phyloP scores from a whole-genome alignment of 2,888 invertebrate genomes.

The Gastracanthus pulcherrimus region DNA sequence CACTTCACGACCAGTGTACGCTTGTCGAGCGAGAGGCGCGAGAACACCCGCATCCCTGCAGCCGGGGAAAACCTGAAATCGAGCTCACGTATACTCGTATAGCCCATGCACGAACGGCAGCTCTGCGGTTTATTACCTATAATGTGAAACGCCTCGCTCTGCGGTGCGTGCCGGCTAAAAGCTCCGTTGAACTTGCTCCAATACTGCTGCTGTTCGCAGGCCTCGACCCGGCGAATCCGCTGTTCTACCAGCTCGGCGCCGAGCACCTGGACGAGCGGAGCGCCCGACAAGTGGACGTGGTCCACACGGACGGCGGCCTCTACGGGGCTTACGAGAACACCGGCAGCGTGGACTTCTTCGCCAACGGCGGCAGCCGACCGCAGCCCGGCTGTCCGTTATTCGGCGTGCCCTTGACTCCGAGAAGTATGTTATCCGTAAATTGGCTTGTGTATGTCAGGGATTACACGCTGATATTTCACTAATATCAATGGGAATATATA shows the following conservation, averaged over 20 bases:
- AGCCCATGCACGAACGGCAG: no score
- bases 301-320: constrained; percentile 69
- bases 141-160: background rate
- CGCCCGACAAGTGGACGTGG: constrained; percentile 64
- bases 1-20: no score
- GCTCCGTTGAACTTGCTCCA: background rate
- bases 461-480: no score
- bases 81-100: no score
- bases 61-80: no score
- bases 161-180: background rate
- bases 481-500: background rate
- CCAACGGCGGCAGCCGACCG: constrained; percentile 66
- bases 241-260: constrained; percentile 64
- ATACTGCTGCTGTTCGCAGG: no score
- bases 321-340: constrained; percentile 63
- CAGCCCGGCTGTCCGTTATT: constrained; percentile 68
- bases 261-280: constrained; percentile 63
- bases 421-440: constrained; percentile 58
- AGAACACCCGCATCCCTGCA: no score
- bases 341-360: constrained; percentile 68
- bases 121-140: no score
- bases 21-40: no score
- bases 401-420: constrained; percentile 55
- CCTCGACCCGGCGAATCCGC: constrained; percentile 68
- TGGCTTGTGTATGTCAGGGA: no score